Evolutionary conservation across 2,113 vertebrate species (phyloP), one percentile per base, ranked within the genome.

Genomic region (Brienomyrus longianalis): DNA sequence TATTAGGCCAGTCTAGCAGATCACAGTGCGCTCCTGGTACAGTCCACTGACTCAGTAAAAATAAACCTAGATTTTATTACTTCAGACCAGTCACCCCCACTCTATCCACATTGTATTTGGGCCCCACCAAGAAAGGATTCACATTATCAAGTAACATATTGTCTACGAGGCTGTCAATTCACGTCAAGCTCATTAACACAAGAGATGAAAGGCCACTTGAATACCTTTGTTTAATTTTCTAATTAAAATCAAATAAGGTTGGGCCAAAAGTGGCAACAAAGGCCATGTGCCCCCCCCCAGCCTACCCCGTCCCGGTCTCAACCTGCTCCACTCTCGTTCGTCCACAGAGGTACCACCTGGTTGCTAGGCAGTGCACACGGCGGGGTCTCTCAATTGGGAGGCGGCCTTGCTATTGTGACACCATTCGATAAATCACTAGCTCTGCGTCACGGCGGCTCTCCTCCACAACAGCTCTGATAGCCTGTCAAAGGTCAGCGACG

Each of bases 301-400:
- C 51, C 50, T 2, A 56, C 85, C 84, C 13, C 5, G 17, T 13
- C 31, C 85, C 51, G 3, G n/a, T 31, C 10, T 3, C 85, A 48
- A 23, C 45, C 83, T 11, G 45, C 5, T 48, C 83, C 74, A 43
- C 27, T 51, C 83, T 51, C 51, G 1, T 35, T 56, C 31, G 1
- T 54, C 50, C 27, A 86, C n/a, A 48, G 48, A 35, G 85, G 48
- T 52, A 17, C 15, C 27, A 54, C 85, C 85, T 56, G 85, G 85
- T 87, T 87, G 85, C 85, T 87, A 87, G 85, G 85, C 85, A 54
- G 51, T 54, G 27, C 85, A 54, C 51, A 31, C 31, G 17, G 85
- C 6, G 13, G 85, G 85, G 85, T 51, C 5, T 27, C 45, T 56
- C 51, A 39, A 43, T 1, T 31, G 15, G 31, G 50, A 87, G 51